Evolutionary conservation across 2,888 invertebrate genomes (phyloP), one percentile per base, ranked within the genome.

Genomic region (Oscheius sp.): DNA sequence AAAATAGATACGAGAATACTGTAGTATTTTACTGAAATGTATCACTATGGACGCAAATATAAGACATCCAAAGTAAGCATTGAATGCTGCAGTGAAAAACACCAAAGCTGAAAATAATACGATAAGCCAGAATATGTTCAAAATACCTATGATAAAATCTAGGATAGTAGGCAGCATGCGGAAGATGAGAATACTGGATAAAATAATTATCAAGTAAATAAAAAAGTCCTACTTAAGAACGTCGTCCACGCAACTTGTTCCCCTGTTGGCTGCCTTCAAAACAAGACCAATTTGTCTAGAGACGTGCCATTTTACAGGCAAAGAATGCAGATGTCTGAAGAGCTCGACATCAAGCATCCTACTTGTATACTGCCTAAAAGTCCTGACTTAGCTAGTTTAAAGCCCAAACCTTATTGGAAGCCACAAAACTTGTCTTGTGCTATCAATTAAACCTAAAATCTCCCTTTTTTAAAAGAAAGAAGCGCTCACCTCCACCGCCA

Each of bases 241-340:
- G 87, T 92, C 94, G 88, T 95, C 95, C 81, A 97, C 94, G 65
- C 95, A 95, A 82, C 93, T 94, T 0, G 96, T 96, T 77, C 97
- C 97, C 72, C 97, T 90, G 88, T 98, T 97, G 93, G 98, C 96
- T 0, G 97, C 92, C 34, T 95, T 90, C 1, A 97, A 89, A 0
- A 98, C 95, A 89, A 98, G 96, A 1, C 97, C 97, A 0, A 97
- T 97, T 89, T 97, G 97, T 15, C 96, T 89, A 1, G 92, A 91
- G 42, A 97, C 89, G 88, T 98, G 97, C 97, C 97, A 98, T 29
- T 93, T 91, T 57, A 98, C 90, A 3, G 96, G 95, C 65, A 98
- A 88, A 0, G 74, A 70, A 64, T 83, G 84, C 4, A 85, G 69
- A 45, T 85, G 83, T 10, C 69, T 69, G 71, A 84, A 82, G n/a